Percentiles rank a stretch among this genome's conserved stretches.
Evolutionary conservation across 2,888 invertebrate genomes (phyloP).

Genomic region (Ceraclea dissimilis): DNA sequence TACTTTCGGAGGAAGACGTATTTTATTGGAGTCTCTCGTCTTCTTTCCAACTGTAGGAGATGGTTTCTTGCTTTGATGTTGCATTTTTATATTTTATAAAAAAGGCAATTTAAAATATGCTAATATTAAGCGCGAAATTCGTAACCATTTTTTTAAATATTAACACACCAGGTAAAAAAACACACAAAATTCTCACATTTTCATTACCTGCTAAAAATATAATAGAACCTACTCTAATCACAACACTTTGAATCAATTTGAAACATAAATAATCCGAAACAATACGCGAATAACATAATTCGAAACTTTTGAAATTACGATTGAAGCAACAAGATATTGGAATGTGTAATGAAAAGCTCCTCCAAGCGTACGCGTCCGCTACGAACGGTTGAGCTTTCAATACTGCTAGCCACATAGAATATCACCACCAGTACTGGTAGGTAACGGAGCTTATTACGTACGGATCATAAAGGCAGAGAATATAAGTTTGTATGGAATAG

Average conservation of each 20-base stretch:
- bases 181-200: too few relatives aligned
- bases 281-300: too few relatives aligned
- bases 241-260: too few relatives aligned
- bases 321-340: not conserved
- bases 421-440: not conserved
- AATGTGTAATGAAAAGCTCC: not conserved
- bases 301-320: not conserved
- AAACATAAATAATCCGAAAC: too few relatives aligned
- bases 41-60: conserved; percentile 46
- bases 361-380: not conserved
- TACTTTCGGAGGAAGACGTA: conserved; percentile 43
- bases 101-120: too few relatives aligned
- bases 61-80: conserved; percentile 36
- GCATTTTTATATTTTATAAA: conserved; percentile 10
- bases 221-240: too few relatives aligned
- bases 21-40: conserved; percentile 43
- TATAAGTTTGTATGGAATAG: not conserved
- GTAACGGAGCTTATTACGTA: too few relatives aligned
- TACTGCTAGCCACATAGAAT: not conserved
- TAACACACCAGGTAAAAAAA: too few relatives aligned
- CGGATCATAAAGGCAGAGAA: too few relatives aligned
- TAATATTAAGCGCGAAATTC: too few relatives aligned
- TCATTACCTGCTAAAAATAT: too few relatives aligned
- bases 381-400: not conserved
- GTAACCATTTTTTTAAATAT: too few relatives aligned